Base-by-base conservation (phyloP, 35 echinoderm and acorn worm genomes). In the Apostichopus californicus region DNA sequence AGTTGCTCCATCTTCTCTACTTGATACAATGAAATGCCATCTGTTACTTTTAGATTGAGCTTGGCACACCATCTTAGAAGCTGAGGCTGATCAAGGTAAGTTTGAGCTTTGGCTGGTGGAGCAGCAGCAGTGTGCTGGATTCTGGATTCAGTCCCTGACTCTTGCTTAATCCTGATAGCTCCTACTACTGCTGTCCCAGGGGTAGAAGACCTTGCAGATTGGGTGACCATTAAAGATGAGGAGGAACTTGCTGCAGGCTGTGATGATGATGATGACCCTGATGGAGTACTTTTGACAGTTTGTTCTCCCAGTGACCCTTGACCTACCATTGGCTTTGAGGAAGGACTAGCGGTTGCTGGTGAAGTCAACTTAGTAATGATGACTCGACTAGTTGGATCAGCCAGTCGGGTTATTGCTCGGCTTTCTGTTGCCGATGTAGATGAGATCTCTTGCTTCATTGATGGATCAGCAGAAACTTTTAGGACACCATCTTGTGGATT, bases 1-100 rank as follows among this genome's bases (percentile, higher is more conserved):
- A 99, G 78, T 14, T 99, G 87, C 64, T 99, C 97, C 79, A 99
- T 93, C 9, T 91, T 86, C 23, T 78, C 72, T 14, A 99, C 86
- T 25, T 89, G 86, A 22, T 98, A 95, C 0, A 98, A 56, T 55
- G 72, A 78, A 8, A 91, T 59, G 54, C 26, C 56, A 24, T 77
- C 55, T 14, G 53, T 79, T 59, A 61, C 54, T 54, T 91, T 91
- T 53, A 79, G 54, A 18, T 91, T 78, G 17, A 91, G 53, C 15
- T 57, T 78, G 3, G 72, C 28, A 56, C 71, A 78, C 73, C 75
- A 91, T 68, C n/a, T 77, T 66, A 78, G 53, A 15, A 91, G 89
- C 7, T 13, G 73, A 25, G 89, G 72, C 73, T 91, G 89, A 59
- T 91, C 89, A 10, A 91, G 86, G 60, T 72, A 91, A 54, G 89